Percentiles rank a stretch among this genome's conserved stretches.
Evolutionary conservation across 1,140 invertebrate species (phyloP).

Genomic region (Macrobrachium rosenbergii): DNA sequence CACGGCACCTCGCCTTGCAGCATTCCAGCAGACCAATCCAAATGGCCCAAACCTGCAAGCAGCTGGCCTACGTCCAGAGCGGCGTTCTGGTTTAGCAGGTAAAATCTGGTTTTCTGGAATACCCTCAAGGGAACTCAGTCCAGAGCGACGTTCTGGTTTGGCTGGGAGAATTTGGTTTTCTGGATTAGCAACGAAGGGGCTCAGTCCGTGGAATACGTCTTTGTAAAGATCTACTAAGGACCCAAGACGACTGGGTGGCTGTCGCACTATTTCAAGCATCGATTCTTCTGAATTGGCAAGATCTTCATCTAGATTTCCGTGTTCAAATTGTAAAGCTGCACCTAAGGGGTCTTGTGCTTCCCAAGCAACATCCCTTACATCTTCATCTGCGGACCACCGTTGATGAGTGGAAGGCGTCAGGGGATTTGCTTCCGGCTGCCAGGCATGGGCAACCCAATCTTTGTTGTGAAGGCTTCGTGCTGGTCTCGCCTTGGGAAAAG

Average conservation of each 20-base stretch:
- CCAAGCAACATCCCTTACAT: no score
- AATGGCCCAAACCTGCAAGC: constrained; percentile 51
- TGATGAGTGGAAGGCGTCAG: no score
- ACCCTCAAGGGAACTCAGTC: constrained; percentile 32
- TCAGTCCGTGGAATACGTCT: constrained; percentile 27
- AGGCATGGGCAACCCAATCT: not conserved
- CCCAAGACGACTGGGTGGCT: constrained; percentile 44
- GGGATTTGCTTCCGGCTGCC: not conserved
- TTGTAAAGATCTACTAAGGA: constrained; percentile 36
- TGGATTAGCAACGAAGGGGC: constrained; percentile 25
- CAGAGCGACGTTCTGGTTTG: constrained; percentile 19
- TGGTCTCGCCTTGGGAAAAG: not conserved
- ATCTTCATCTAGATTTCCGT: not conserved
- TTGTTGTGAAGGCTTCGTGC: not conserved
- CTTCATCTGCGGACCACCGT: no score
- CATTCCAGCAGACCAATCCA: constrained; percentile 48
- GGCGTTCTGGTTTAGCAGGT: constrained; percentile 35
- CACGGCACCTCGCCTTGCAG: constrained; percentile 26
- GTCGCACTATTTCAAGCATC: constrained; percentile 38
- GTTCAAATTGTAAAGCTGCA: not conserved
- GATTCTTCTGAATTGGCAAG: not conserved
- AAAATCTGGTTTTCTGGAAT: constrained; percentile 13
- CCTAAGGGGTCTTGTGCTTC: not conserved
- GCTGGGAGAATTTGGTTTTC: constrained; percentile 38
- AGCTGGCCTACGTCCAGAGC: constrained; percentile 48